Percentiles rank a stretch among this genome's conserved stretches.
These are phyloP conservation scores for Phrynosoma platyrhinos DNA, from an alignment of 2,113 vertebrate genomes.

Conservation along the genomic window DNA sequence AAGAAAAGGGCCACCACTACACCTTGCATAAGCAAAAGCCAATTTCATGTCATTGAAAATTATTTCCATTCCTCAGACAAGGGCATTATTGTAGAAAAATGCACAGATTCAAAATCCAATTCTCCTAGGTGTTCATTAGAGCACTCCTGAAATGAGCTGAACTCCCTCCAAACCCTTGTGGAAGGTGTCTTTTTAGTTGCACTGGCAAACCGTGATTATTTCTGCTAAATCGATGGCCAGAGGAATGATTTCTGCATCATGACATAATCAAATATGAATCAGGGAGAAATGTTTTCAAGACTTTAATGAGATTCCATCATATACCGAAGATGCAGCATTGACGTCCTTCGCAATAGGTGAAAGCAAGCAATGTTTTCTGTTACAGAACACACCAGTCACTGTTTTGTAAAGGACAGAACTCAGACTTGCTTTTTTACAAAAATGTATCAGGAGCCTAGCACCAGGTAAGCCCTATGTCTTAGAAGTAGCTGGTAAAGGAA, in stretches of 20 bases:
- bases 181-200: neutral
- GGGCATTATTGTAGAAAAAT: neutral
- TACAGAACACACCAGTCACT: slow-evolving; percentile 1
- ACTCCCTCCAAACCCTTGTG: neutral
- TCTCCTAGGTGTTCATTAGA: accelerated
- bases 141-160: slow-evolving; percentile 19
- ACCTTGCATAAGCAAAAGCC: neutral
- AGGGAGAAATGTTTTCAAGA: slow-evolving; percentile 4
- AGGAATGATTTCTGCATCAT: neutral
- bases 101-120: slow-evolving; percentile 31
- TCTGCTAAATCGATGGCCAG: slow-evolving; percentile 7
- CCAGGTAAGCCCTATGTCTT: neutral
- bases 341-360: neutral
- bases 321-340: neutral
- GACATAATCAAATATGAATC: neutral
- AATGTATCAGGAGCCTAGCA: slow-evolving; percentile 16
- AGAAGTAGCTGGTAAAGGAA: slow-evolving; percentile 22
- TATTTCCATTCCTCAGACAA: neutral
- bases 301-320: slow-evolving; percentile 25
- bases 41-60: neutral
- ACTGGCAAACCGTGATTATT: neutral
- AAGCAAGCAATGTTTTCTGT: slow-evolving; percentile 8
- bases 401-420: neutral
- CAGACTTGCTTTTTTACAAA: slow-evolving; percentile 25
- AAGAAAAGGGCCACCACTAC: no score